Base-by-base conservation (phyloP, 1,140 invertebrate species). In the Dinoponera quadriceps region DNA sequence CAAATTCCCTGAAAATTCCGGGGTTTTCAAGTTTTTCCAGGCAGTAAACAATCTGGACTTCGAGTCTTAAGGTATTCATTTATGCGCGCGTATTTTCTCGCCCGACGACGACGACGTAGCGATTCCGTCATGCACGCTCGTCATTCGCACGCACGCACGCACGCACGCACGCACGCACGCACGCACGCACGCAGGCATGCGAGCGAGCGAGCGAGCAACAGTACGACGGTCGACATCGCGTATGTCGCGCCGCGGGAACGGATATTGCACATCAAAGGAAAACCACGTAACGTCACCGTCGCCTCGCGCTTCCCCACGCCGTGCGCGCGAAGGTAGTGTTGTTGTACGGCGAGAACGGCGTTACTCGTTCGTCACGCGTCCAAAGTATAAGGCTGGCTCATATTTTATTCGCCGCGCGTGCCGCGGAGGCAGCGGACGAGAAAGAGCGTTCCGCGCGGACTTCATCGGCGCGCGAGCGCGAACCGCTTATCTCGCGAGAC, bases 181-280 rank as follows among this genome's bases (percentile, higher is more conserved):
- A 16, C 25, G 18, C 62, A 44, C 29, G 29, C 27, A 63, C 29
- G 22, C n/a, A 29, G 16, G 71, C 72, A 65, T 51, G 29, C 59
- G 55, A 48, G n/a, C 16, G 18, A 27, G 29, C 33, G 16, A 44
- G 38, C 38, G 38, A 44, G 3, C 5, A 33, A 44, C 38, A 44
- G 38, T 25, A 29, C n/a, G 68, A 71, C 65, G 18, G 29, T 25
- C 44, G 44, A 63, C 22, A 68, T n/a, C 66, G 20, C 55, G 44
- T n/a, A 77, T 38, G 62, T 44, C 29, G 29, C 29, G 62, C 55
- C 55, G 59, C 44, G 48, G 11, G 38, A 84, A 75, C 75, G 82
- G 82, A 84, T 86, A 73, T 86, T 86, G 83, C 85, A 86, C 83
- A 85, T 86, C 69, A 82, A 85, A 86, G 75, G 69, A 86, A 85